Percentiles rank a stretch among this genome's conserved stretches.
phyloP scores from a whole-genome alignment of 2,113 vertebrate species.

The Nanger granti region DNA sequence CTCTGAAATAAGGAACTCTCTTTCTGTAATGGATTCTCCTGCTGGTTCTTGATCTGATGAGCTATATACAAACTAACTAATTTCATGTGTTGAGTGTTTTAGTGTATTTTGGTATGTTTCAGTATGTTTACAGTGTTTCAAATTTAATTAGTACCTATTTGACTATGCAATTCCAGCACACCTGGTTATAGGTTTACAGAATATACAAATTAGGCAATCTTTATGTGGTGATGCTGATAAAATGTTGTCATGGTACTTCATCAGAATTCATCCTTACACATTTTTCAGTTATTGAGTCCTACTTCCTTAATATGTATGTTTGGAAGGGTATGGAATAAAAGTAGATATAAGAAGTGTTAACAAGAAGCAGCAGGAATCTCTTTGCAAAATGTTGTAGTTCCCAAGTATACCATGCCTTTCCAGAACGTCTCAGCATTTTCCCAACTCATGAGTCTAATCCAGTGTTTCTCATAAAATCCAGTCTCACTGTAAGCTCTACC shows the following conservation, averaged over 20 bases:
- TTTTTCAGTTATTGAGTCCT: constrained; percentile 11
- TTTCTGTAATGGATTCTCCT: neutral
- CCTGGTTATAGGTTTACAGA: constrained; percentile 36
- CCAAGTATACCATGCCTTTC: neutral
- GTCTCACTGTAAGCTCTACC: neutral
- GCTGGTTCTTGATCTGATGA: neutral
- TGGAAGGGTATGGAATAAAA: constrained; percentile 4
- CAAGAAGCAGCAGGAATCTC: neutral
- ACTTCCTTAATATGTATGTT: neutral
- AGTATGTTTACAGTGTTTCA: neutral
- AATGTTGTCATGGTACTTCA: neutral
- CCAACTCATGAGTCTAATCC: neutral
- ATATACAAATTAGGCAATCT: constrained; percentile 16
- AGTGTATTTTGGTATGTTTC: neutral
- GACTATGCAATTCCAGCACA: neutral
- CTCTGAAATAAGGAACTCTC: neutral
- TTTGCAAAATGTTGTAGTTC: neutral
- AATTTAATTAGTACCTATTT: constrained; percentile 35
- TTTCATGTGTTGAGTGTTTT: constrained; percentile 12
- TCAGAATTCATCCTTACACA: neutral
- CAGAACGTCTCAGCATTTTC: neutral
- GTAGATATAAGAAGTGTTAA: neutral
- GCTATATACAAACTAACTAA: neutral
- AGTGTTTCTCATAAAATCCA: neutral
- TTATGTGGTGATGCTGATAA: constrained; percentile 7